phyloP scores from a whole-genome alignment of 2,888 invertebrate genomes.

The Himalopsyche anomala region DNA sequence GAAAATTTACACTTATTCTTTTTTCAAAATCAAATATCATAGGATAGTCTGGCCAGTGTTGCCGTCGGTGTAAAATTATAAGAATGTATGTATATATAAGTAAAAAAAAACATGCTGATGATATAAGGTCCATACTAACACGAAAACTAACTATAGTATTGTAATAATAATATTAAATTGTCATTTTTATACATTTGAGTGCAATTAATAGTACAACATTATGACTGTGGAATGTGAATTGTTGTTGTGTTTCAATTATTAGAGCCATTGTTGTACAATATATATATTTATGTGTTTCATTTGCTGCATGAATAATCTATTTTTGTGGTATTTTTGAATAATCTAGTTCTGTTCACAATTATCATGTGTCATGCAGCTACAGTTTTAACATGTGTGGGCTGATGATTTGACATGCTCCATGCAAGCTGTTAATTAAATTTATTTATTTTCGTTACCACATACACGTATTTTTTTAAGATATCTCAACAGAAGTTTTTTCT shows the following conservation, averaged over 20 bases:
- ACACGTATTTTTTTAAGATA: too few relatives aligned
- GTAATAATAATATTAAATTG: slow-evolving; percentile 31
- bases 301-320: neutral
- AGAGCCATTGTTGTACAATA: neutral
- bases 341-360: too few relatives aligned
- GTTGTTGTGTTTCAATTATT: slow-evolving; percentile 35
- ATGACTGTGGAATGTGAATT: slow-evolving; percentile 36
- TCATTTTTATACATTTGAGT: slow-evolving; percentile 40
- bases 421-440: too few relatives aligned
- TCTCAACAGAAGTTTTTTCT: too few relatives aligned
- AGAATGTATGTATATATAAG: neutral
- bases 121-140: slow-evolving; percentile 38
- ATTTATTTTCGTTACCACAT: too few relatives aligned
- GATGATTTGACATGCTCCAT: too few relatives aligned
- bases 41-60: slow-evolving; percentile 21
- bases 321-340: too few relatives aligned
- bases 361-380: too few relatives aligned
- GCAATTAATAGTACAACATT: slow-evolving; percentile 38
- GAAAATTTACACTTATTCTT: neutral
- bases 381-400: too few relatives aligned
- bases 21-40: slow-evolving; percentile 39
- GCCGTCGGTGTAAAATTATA: neutral
- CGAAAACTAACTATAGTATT: slow-evolving; percentile 18
- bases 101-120: slow-evolving; percentile 9
- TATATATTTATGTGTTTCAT: neutral